Percentiles rank a stretch among this genome's conserved stretches.
These are phyloP conservation scores for Acanthosepion esculentum DNA, from an alignment of 2,888 invertebrate species.

Conservation along the genomic window DNA sequence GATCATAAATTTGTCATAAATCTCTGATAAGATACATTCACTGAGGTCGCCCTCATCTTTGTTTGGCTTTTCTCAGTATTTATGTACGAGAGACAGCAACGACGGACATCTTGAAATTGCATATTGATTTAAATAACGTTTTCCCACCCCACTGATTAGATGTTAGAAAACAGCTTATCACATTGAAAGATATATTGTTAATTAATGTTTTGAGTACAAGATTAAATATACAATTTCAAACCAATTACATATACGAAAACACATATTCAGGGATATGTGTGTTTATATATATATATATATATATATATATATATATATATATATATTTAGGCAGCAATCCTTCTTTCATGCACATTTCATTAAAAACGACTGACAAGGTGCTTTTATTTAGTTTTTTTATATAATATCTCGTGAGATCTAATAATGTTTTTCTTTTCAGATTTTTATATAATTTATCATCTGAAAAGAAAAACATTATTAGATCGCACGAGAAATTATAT, in stretches of 20 bases:
- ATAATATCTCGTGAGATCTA: no score
- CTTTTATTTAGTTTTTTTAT: no score
- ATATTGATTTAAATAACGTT: not conserved
- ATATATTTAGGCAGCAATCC: no score
- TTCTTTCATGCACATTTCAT: no score
- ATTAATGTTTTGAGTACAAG: slow-evolving; percentile 21
- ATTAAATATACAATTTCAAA: not conserved
- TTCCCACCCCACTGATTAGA: not conserved
- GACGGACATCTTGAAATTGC: not conserved
- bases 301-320: not conserved
- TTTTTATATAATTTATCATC: no score
- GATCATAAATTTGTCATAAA: slow-evolving; percentile 33
- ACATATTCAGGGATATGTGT: not conserved
- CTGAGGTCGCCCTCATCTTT: not conserved
- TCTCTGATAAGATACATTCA: not conserved
- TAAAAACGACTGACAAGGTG: no score
- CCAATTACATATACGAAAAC: not conserved
- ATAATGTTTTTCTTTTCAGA: no score
- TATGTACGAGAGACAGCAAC: not conserved
- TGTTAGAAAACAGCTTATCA: not conserved
- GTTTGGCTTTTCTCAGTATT: not conserved
- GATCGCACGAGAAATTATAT: no score
- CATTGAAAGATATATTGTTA: slow-evolving; percentile 22
- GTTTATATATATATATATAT: not conserved
- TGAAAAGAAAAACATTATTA: no score